Conservation (phyloP, 2,888 invertebrate species). For the Epinotia bilunana region DNA sequence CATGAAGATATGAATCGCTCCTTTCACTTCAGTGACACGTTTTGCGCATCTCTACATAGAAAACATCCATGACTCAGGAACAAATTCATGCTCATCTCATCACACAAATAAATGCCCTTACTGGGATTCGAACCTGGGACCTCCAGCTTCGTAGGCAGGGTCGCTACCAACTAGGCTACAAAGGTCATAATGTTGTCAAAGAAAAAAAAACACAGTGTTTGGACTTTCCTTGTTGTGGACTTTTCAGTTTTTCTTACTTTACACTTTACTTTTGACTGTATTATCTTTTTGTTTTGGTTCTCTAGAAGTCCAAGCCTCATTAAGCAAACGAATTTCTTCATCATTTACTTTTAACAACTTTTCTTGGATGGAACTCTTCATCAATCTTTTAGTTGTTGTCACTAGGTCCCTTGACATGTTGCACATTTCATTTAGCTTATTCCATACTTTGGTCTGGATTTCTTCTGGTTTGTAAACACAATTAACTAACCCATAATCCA, state of each 20-base stretch:
- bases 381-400: constrained; percentile 87
- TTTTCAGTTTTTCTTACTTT: constrained; percentile 4
- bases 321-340: constrained; percentile 87
- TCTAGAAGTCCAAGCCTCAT: constrained; percentile 86
- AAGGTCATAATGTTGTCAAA: no score
- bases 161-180: no score
- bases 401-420: constrained; percentile 84
- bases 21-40: no score
- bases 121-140: no score
- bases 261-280: constrained; percentile 57
- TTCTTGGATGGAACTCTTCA: constrained; percentile 85
- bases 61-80: no score
- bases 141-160: no score
- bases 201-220: no score
- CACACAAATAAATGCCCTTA: no score
- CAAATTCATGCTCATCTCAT: no score
- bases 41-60: no score
- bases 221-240: no score
- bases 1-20: no score
- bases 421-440: constrained; percentile 82
- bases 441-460: constrained; percentile 85
- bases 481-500: constrained; percentile 90
- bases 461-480: constrained; percentile 88
- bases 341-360: constrained; percentile 87
- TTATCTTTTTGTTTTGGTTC: constrained; percentile 65